Conservation (phyloP, 2,797 vertebrate species). For the Psittacula echo region DNA sequence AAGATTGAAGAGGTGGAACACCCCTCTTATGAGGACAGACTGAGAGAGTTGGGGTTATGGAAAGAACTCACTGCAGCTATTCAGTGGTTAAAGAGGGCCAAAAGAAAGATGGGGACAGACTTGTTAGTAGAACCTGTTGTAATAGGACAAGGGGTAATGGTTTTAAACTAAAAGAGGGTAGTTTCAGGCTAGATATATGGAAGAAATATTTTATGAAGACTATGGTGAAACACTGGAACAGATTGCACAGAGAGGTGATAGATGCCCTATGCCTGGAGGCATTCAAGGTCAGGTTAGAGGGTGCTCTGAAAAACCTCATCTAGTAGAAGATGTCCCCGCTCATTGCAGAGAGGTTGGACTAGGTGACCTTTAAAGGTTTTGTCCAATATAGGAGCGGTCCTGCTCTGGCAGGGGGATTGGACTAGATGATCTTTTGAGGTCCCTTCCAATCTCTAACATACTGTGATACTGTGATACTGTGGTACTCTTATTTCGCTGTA, state of each 20-base stretch:
- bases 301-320: neutral
- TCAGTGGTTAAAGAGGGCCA: neutral
- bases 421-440: no score
- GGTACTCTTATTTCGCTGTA: neutral
- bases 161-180: neutral
- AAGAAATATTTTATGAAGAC: neutral
- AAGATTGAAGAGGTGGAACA: neutral
- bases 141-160: neutral
- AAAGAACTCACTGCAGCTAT: rapidly evolving
- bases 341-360: rapidly evolving
- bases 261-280: neutral
- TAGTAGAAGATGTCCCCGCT: neutral
- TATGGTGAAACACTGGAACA: neutral
- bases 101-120: neutral
- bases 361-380: neutral
- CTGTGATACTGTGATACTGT: no score
- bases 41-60: neutral
- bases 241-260: neutral
- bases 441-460: no score
- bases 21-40: neutral
- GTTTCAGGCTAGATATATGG: neutral
- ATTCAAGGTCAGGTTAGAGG: neutral
- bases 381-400: neutral
- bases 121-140: neutral
- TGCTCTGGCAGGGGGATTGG: no score